phyloP scores from a whole-genome alignment of 2,113 vertebrate species.

The Vidua chalybeata region DNA sequence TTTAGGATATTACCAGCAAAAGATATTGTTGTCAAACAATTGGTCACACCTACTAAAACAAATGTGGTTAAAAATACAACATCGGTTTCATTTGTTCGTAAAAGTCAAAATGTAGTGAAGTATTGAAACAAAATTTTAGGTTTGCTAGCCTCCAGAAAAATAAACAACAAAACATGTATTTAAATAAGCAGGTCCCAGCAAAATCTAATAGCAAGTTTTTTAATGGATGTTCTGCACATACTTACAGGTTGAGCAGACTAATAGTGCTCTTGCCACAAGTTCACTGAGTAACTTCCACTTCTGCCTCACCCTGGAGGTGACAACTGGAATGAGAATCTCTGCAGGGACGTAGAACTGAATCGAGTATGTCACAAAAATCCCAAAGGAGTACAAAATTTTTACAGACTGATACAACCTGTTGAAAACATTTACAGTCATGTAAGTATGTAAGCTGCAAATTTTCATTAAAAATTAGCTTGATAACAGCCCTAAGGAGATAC shows the following conservation, averaged over 20 bases:
- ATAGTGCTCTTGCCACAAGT: slow-evolving; percentile 67
- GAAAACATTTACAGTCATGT: slow-evolving; percentile 22
- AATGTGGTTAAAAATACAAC: not conserved
- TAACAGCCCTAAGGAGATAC: not conserved
- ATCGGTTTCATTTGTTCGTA: not conserved
- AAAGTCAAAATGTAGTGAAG: not conserved
- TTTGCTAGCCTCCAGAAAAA: not conserved
- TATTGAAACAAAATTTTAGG: not conserved
- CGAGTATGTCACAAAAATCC: slow-evolving; percentile 88
- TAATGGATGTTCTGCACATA: slow-evolving; percentile 12
- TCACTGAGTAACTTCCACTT: slow-evolving; percentile 79
- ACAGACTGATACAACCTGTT: slow-evolving; percentile 87
- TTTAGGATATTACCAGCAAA: not conserved
- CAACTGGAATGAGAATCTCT: slow-evolving; percentile 81
- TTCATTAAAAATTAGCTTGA: not conserved
- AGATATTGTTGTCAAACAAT: not conserved
- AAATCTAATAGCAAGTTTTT: not conserved
- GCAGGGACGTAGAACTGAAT: slow-evolving; percentile 90
- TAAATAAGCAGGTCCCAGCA: not conserved
- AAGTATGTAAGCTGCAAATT: not conserved
- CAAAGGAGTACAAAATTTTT: slow-evolving; percentile 88
- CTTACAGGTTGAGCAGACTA: slow-evolving; percentile 87
- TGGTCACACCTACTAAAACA: not conserved
- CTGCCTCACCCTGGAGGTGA: slow-evolving; percentile 73
- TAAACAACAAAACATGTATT: not conserved